phyloP scores from a whole-genome alignment of 1,140 invertebrate genomes.

The Belonocnema kinseyi region DNA sequence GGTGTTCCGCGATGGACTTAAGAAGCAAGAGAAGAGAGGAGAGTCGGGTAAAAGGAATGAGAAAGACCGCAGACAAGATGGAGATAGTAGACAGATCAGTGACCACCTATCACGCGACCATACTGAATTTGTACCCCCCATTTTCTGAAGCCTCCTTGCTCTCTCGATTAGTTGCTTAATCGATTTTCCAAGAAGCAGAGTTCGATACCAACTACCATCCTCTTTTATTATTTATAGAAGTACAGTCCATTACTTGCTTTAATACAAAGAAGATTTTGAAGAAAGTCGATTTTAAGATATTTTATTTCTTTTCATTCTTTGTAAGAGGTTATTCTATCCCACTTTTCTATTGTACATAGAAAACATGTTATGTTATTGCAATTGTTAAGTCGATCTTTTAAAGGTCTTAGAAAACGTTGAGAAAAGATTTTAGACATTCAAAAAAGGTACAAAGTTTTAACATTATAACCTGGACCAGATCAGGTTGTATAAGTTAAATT shows the following conservation, averaged over 20 bases:
- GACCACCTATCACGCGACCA: conserved; percentile 36
- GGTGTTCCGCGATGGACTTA: not conserved
- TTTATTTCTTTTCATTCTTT: no score
- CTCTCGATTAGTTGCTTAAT: conserved; percentile 4
- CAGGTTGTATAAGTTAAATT: no score
- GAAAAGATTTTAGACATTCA: no score
- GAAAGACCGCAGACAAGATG: conserved; percentile 5
- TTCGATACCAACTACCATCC: not conserved
- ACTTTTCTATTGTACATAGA: no score
- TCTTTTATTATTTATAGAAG: not conserved
- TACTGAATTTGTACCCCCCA: not conserved
- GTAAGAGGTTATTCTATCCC: no score
- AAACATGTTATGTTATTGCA: no score
- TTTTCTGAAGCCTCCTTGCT: not conserved
- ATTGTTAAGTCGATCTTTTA: no score
- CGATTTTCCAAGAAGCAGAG: conserved; percentile 5
- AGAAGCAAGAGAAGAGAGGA: conserved; percentile 12
- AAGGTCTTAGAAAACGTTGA: no score
- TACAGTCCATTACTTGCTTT: not conserved
- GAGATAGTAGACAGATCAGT: conserved; percentile 8
- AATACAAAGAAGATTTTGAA: no score
- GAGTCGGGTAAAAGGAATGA: conserved; percentile 13
- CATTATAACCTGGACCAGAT: no score
- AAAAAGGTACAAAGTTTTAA: no score
- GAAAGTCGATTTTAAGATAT: no score